A percentile compares a stretch with the other conserved stretches of the same genome.
Evolutionary conservation across 2,113 vertebrate genomes (phyloP).

Genomic region (Eupsittula cactorum): DNA sequence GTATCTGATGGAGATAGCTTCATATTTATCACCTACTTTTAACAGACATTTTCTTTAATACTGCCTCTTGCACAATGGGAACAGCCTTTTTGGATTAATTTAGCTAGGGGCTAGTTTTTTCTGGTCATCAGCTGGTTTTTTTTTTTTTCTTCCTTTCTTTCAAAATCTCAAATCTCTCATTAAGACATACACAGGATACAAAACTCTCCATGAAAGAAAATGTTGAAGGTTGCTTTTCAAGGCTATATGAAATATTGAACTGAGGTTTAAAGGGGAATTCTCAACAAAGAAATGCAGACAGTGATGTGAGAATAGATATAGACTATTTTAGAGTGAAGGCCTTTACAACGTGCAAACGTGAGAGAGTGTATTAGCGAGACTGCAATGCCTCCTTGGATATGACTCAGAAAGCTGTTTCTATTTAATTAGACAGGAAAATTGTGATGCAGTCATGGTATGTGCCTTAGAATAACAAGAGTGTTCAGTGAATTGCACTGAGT

Average conservation of each 20-base stretch:
- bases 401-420: slow-evolving; percentile 12
- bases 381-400: neutral
- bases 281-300: neutral
- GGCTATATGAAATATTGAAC: neutral
- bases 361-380: neutral
- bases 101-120: neutral
- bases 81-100: neutral
- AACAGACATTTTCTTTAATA: neutral
- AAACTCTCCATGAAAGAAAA: neutral
- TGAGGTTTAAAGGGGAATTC: neutral
- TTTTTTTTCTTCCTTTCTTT: neutral
- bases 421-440: slow-evolving; percentile 48
- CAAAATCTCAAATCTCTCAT: neutral
- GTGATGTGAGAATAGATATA: neutral
- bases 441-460: neutral
- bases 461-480: neutral
- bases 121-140: neutral
- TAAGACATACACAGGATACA: neutral
- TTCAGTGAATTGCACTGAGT: neutral
- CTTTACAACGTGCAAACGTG: neutral
- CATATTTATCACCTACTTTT: neutral
- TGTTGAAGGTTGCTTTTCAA: neutral
- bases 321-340: neutral
- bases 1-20: neutral
- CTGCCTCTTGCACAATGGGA: neutral